phyloP scores from a whole-genome alignment of 1,140 invertebrate species.

The Calephelis virginiensis region DNA sequence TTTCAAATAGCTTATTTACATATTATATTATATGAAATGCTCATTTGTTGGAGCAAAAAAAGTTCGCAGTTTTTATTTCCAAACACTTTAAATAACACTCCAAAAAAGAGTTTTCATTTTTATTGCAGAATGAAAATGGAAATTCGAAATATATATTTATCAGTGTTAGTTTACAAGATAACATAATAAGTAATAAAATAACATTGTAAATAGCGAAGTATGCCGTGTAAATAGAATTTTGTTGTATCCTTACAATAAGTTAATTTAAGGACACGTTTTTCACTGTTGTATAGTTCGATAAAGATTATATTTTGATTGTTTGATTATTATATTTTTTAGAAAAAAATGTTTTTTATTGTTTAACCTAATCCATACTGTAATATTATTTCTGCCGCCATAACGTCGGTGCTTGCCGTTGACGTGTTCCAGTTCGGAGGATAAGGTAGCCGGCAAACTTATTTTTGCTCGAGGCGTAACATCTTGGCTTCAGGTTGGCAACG shows the following conservation, averaged over 20 bases:
- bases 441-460: too few species aligned
- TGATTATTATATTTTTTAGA: slow-evolving; percentile 74
- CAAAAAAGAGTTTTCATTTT: neutral
- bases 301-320: slow-evolving; percentile 76
- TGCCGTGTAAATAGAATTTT: slow-evolving; percentile 6
- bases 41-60: too few species aligned
- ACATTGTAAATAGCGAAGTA: slow-evolving; percentile 13
- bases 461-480: too few species aligned
- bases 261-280: slow-evolving; percentile 54
- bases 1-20: too few species aligned
- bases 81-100: too few species aligned
- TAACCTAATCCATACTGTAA: neutral
- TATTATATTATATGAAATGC: too few species aligned
- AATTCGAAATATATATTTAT: neutral
- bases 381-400: too few species aligned
- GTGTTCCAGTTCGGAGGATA: too few species aligned
- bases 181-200: slow-evolving; percentile 3
- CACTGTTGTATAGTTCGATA: slow-evolving; percentile 76
- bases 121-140: neutral
- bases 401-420: too few species aligned
- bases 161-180: neutral
- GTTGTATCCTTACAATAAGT: slow-evolving; percentile 5
- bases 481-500: too few species aligned
- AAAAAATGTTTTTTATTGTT: slow-evolving; percentile 36
- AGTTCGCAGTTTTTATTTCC: too few species aligned